Evolutionary conservation across 2,888 invertebrate species (phyloP), one percentile per base, ranked within the genome.

Genomic region (Elmis aenea): DNA sequence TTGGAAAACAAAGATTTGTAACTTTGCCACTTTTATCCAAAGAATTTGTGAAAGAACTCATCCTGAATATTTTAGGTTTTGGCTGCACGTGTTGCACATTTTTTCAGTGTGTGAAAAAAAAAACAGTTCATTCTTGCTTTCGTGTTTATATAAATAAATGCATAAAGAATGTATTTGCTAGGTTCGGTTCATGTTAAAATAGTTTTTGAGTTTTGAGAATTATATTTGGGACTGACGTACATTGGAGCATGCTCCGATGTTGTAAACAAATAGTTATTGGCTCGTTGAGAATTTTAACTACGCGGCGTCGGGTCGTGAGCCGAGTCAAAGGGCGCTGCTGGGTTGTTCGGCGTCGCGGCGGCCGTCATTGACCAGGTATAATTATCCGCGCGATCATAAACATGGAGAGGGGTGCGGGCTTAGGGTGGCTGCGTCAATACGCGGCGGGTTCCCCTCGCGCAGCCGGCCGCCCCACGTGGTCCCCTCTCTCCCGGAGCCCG

Each of bases 381-480:
- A 55, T 55, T 53, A 54, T 53, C 59, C 50, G 46, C 52, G 49
- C 50, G 50, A 50, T 48, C 46, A 46, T 46, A 50, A 49, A 45
- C 42, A 45, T 46, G 46, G 42, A 46, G 46, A 42, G 50, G 50
- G 52, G 50, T 48, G 49, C 42, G 37, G 39, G 38, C 24, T 30
- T 42, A 38, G 51, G 48, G 52, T 48, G 42, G 51, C 53, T 51
- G 53, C 53, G 55, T 54, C 55, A 54, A 55, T 54, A 52, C 50
- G 44, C 40, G 51, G 42, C 50, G 45, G 46, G 47, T 42, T 44
- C 45, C 48, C 52, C 52, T 51, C 56, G 59, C 57, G 57, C 59
- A 57, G 50, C 52, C 49, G 39, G 45, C 42, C 43, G 46, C 57
- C 55, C 56, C 58, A 57, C 58, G 57, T 58, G 59, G 57, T 56